Conservation (phyloP, 2,888 invertebrate species). For the Heteropelma amictum region DNA sequence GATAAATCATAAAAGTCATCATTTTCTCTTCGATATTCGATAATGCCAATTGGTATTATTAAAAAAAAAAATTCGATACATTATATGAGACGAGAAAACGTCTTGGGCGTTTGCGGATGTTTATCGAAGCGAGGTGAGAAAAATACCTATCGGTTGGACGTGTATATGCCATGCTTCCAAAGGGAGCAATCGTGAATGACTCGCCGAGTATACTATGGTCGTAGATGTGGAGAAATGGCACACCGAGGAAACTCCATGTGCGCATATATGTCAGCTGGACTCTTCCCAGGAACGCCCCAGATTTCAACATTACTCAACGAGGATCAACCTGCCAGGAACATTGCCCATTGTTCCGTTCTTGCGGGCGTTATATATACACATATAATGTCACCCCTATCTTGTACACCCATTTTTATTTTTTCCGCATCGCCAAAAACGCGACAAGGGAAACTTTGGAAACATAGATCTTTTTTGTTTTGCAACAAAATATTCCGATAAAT, state of each 20-base stretch:
- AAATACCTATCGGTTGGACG: constrained; percentile 44
- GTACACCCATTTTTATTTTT: constrained; percentile 45
- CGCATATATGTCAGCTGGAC: constrained; percentile 75
- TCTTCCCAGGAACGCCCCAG: constrained; percentile 77
- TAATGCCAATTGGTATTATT: not conserved
- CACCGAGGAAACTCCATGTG: too few species aligned
- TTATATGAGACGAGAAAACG: not conserved
- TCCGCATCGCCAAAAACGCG: constrained; percentile 62
- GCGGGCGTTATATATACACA: too few species aligned
- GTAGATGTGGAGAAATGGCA: not conserved
- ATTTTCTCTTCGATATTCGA: not conserved
- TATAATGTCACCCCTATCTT: not conserved
- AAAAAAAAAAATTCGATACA: not conserved
- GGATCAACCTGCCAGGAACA: constrained; percentile 76
- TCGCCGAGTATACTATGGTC: constrained; percentile 51
- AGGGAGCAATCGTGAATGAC: constrained; percentile 59
- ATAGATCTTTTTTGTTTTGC: too few species aligned
- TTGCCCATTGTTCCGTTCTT: constrained; percentile 69
- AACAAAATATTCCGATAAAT: too few species aligned
- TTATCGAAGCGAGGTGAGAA: constrained; percentile 29
- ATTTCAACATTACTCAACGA: constrained; percentile 78
- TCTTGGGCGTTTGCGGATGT: constrained; percentile 11
- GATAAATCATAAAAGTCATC: not conserved
- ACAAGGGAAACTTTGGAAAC: too few species aligned
- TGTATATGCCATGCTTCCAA: not conserved